phyloP scores from a whole-genome alignment of 2,113 vertebrate species.

The Cebidichthys violaceus region DNA sequence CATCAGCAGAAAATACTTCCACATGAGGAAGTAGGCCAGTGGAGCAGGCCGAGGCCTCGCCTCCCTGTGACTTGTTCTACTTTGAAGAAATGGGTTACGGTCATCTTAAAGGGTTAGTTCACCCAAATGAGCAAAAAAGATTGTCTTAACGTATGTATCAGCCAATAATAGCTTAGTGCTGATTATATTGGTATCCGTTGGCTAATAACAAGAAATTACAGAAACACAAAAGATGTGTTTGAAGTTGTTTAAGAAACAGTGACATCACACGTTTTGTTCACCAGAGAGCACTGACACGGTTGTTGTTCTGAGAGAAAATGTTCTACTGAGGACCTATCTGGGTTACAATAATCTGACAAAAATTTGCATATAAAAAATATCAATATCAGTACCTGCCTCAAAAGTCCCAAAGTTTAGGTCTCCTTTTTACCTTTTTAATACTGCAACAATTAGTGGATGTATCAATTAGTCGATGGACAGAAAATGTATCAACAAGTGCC shows the following conservation, averaged over 20 bases:
- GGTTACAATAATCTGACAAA: no score
- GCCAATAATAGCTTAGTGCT: no score
- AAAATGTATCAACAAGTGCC: neutral
- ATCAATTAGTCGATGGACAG: neutral
- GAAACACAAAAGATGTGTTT: neutral
- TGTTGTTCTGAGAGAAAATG: neutral
- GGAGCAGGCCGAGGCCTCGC: slow-evolving; percentile 24
- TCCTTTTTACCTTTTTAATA: neutral
- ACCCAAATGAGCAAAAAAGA: neutral
- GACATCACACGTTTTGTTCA: no score
- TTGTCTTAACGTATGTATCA: no score
- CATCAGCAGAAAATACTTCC: neutral
- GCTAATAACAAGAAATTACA: neutral
- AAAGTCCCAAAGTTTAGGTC: neutral
- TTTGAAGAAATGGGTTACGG: slow-evolving; percentile 10
- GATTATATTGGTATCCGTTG: no score
- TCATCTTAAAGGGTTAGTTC: neutral
- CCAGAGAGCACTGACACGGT: neutral
- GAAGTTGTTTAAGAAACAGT: no score
- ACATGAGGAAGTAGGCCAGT: slow-evolving; percentile 54
- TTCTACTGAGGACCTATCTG: neutral
- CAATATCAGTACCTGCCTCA: neutral
- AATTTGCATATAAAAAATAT: no score
- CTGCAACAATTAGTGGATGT: no score
- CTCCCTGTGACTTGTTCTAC: slow-evolving; percentile 14